Evolutionary conservation across 53 echinoderm and acorn worm species (phyloP).

Genomic region (Holothuria leucospilota): DNA sequence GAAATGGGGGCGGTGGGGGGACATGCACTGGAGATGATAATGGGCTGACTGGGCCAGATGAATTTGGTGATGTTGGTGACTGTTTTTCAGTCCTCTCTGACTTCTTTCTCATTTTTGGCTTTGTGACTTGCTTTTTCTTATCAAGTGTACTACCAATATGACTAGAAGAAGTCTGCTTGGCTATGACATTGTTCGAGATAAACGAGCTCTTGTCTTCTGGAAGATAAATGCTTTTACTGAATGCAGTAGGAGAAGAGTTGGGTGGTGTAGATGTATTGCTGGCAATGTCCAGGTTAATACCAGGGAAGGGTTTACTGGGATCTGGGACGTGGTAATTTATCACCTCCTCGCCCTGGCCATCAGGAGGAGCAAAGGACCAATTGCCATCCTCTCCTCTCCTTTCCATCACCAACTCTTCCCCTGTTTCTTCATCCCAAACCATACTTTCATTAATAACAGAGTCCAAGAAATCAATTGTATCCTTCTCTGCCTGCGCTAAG

Average conservation of each 20-base stretch:
- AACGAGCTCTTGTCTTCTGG: constrained; percentile 34
- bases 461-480: constrained; percentile 91
- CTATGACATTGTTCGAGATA: constrained; percentile 19
- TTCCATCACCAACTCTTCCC: constrained; percentile 8
- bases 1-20: not conserved
- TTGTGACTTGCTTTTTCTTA: not conserved
- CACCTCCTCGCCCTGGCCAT: not conserved
- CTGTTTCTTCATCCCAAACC: constrained; percentile 64
- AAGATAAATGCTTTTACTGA: constrained; percentile 42
- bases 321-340: not conserved
- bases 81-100: not conserved
- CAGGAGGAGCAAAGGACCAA: constrained; percentile 57
- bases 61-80: constrained; percentile 5
- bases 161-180: not conserved
- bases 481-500: constrained; percentile 69
- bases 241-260: constrained; percentile 21
- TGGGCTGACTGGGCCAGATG: not conserved
- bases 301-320: constrained; percentile 56
- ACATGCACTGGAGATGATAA: not conserved
- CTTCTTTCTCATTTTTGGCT: not conserved
- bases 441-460: constrained; percentile 87
- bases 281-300: constrained; percentile 56
- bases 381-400: constrained; percentile 43
- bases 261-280: constrained; percentile 15
- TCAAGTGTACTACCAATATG: not conserved